A percentile compares a stretch with the other conserved stretches of the same genome.
Conservation (phyloP, 2,888 invertebrate genomes). For the Tholera decimalis region DNA sequence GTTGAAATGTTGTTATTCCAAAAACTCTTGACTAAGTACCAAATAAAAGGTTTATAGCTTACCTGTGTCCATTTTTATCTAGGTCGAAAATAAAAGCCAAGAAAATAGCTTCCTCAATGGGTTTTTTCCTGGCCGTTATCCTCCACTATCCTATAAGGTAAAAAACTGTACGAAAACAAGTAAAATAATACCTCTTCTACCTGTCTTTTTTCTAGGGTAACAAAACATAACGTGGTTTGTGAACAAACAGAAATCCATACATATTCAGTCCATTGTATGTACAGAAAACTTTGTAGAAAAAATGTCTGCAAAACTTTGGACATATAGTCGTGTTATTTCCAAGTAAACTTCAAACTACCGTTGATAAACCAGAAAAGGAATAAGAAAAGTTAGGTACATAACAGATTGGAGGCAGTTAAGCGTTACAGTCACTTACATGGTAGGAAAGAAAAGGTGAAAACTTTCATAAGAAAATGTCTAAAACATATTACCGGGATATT, state of each 20-base stretch:
- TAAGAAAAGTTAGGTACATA: conserved; percentile 26
- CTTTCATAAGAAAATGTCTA: not conserved
- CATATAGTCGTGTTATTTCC: conserved; percentile 31
- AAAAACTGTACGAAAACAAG: conserved; percentile 27
- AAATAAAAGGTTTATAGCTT: conserved; percentile 1
- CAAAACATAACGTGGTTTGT: conserved; percentile 22
- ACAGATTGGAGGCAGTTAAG: conserved; percentile 19
- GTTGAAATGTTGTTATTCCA: not conserved
- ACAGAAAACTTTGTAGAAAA: conserved; percentile 36
- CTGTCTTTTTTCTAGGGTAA: conserved; percentile 21
- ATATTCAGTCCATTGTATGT: conserved; percentile 50
- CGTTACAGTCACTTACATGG: not conserved
- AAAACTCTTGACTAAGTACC: not conserved
- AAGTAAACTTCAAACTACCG: conserved; percentile 33
- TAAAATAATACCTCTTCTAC: not conserved
- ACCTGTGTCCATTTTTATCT: conserved; percentile 16
- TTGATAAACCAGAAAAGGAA: conserved; percentile 16
- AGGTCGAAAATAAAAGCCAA: conserved; percentile 29
- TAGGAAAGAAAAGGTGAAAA: not conserved
- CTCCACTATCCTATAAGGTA: conserved; percentile 5
- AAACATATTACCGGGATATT: too few species aligned
- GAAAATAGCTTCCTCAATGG: conserved; percentile 17
- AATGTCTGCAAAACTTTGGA: conserved; percentile 41
- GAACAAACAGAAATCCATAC: conserved; percentile 47
- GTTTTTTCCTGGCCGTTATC: conserved; percentile 15